Evolutionary conservation across 2,888 invertebrate species (phyloP).

Genomic region (Leptopilina myrica): DNA sequence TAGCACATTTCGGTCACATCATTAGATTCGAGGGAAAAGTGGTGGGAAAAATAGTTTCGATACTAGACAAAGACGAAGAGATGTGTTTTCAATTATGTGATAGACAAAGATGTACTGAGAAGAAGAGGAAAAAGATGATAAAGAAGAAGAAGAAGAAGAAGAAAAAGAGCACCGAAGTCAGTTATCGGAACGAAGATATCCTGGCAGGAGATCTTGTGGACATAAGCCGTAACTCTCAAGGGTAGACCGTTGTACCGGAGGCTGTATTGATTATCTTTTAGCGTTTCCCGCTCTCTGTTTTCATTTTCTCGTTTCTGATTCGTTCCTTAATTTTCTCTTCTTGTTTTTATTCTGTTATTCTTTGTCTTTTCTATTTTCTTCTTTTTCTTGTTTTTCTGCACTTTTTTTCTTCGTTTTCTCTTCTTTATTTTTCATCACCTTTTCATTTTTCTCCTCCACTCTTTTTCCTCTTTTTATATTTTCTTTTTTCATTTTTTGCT

Average conservation of each 20-base stretch:
- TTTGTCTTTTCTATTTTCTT: neutral
- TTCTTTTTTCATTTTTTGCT: too few species aligned
- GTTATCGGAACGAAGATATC: slow-evolving; percentile 50
- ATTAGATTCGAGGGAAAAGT: slow-evolving; percentile 43
- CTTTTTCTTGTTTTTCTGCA: slow-evolving; percentile 58
- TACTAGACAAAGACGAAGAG: slow-evolving; percentile 41
- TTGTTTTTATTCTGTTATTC: slow-evolving; percentile 41
- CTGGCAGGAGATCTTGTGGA: slow-evolving; percentile 49
- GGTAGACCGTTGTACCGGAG: slow-evolving; percentile 43
- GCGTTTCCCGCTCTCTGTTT: slow-evolving; percentile 55
- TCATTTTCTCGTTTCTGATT: slow-evolving; percentile 46
- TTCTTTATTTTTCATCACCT: too few species aligned
- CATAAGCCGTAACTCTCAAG: slow-evolving; percentile 52
- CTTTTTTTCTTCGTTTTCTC: slow-evolving; percentile 49
- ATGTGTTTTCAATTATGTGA: slow-evolving; percentile 23
- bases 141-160: slow-evolving; percentile 27
- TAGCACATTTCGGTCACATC: slow-evolving; percentile 12
- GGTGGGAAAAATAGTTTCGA: neutral
- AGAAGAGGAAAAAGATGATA: slow-evolving; percentile 33
- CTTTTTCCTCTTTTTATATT: too few species aligned
- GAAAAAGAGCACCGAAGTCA: slow-evolving; percentile 42
- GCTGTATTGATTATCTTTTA: slow-evolving; percentile 67
- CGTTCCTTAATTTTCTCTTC: slow-evolving; percentile 43
- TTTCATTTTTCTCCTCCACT: too few species aligned
- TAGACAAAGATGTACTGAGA: neutral